phyloP scores from a whole-genome alignment of 35 echinoderm and acorn worm genomes.

The Holothuria glaberrima region DNA sequence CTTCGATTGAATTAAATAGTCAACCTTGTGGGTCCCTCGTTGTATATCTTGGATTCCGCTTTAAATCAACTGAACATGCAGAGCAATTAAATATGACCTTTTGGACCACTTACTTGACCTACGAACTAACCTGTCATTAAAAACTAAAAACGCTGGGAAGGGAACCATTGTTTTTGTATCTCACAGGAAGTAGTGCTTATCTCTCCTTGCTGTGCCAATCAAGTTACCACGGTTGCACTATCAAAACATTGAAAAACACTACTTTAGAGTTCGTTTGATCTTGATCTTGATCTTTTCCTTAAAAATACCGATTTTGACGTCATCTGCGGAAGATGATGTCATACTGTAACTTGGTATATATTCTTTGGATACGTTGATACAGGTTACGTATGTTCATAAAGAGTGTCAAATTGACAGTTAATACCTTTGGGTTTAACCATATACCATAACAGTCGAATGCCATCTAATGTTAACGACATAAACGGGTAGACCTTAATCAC shows the following conservation, averaged over 20 bases:
- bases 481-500: too few relatives aligned
- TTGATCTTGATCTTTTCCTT: too few relatives aligned
- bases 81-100: constrained; percentile 36
- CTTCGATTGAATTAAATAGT: constrained; percentile 2
- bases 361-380: too few relatives aligned
- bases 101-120: constrained; percentile 41
- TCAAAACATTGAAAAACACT: constrained; percentile 7
- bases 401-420: too few relatives aligned
- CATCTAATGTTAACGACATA: too few relatives aligned
- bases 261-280: too few relatives aligned
- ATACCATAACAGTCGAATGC: too few relatives aligned
- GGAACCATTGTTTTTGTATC: constrained; percentile 24
- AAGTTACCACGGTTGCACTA: constrained; percentile 42
- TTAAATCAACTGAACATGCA: background rate
- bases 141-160: constrained; percentile 23
- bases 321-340: too few relatives aligned
- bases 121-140: constrained; percentile 14
- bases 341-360: too few relatives aligned
- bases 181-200: constrained; percentile 8
- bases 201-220: constrained; percentile 33
- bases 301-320: too few relatives aligned
- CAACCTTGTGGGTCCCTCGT: constrained; percentile 19
- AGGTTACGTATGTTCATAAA: too few relatives aligned
- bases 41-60: constrained; percentile 9
- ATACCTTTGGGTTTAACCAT: too few relatives aligned